phyloP scores from a whole-genome alignment of 1,140 invertebrate species.

The Aricia agestis region DNA sequence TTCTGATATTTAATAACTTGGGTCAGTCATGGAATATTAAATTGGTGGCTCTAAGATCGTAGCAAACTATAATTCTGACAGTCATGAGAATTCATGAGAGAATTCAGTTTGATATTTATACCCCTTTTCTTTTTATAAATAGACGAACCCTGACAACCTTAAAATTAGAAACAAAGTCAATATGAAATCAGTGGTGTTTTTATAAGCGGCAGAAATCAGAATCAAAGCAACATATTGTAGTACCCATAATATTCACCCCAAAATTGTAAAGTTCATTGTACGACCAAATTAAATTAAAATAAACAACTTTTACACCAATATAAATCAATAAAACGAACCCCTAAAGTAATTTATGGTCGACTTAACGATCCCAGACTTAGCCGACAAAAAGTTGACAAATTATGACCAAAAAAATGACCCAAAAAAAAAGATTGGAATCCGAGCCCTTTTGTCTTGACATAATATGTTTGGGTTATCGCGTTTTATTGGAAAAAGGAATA shows the following conservation, averaged over 20 bases:
- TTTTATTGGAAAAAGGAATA: slow-evolving; percentile 14
- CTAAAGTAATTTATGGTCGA: slow-evolving; percentile 14
- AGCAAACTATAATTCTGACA: no score
- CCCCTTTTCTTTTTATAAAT: no score
- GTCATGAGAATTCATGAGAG: no score
- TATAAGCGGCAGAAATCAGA: no score
- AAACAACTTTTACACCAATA: neutral
- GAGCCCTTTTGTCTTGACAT: slow-evolving; percentile 43
- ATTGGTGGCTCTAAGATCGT: no score
- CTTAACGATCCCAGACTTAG: slow-evolving; percentile 4
- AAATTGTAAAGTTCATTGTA: neutral
- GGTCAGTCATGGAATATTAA: no score
- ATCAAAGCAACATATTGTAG: no score
- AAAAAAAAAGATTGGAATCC: slow-evolving; percentile 35
- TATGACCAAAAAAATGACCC: slow-evolving; percentile 34
- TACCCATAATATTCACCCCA: neutral
- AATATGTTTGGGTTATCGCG: slow-evolving; percentile 30
- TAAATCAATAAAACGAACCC: neutral
- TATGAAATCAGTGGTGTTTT: no score
- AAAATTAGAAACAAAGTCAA: no score
- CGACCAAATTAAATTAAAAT: neutral
- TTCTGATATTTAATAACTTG: no score
- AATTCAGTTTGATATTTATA: no score
- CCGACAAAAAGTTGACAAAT: slow-evolving; percentile 50
- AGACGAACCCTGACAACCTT: no score